Evolutionary conservation across 2,888 invertebrate genomes (phyloP), one percentile per base, ranked within the genome.

Genomic region (Ceriagrion tenellum): DNA sequence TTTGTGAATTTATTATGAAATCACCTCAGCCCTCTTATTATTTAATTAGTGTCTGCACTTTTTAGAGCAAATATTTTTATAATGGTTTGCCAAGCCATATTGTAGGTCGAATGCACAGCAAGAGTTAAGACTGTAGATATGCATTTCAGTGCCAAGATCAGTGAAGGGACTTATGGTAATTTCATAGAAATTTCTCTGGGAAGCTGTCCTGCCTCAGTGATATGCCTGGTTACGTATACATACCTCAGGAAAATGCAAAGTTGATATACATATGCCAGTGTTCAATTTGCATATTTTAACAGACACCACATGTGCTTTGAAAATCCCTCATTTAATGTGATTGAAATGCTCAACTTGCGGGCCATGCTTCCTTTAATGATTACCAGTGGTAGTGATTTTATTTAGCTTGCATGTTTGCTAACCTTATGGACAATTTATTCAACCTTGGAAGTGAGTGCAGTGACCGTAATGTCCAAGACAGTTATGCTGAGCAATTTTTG

Each of bases 141-240:
- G 47, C 63, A 69, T 26, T 47, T 69, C 16, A 47, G 40, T 93
- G 93, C 93, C 93, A 93, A 47, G 93, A 63, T 93, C 20, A n/a
- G 40, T 69, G 47, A n/a, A 63, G 93, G 93, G 63, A 93, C 35
- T 93, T 18, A 59, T 47, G 2, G 47, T 47, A 47, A 16, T 55
- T 40, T 69, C 40, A 13, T 93, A 74, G 20, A 69, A 69, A 59
- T 69, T 47, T 26, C 47, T 93, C 69, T 93, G 93, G 74, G 69
- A 93, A 93, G 69, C 93, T 69, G 35, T 74, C 93, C 93, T 93
- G 93, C 93, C 93, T 93, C 93, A 93, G 93, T 93, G 69, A 93
- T 93, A 93, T 47, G 10, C 35, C 93, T 91, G 74, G 74, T 93
- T 93, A 47, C 47, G 55, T 69, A 55, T n/a, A 93, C 47, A 93